Conservation (phyloP, 2,888 invertebrate species). For the Mythimna ferrago region DNA sequence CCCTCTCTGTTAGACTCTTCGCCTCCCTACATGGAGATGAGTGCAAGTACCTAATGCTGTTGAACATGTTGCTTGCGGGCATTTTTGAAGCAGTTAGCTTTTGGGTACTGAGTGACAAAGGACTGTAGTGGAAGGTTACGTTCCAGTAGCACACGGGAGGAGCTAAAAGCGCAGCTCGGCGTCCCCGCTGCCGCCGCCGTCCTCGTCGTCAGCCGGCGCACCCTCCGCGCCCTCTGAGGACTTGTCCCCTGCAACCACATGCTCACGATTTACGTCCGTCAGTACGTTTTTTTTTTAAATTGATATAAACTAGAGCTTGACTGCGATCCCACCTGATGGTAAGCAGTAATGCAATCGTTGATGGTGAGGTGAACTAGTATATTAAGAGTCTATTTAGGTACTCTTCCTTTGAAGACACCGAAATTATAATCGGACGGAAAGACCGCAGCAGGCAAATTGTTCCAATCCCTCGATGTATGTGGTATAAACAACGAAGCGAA, state of each 20-base stretch:
- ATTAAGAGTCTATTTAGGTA: too few species aligned
- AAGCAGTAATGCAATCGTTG: too few species aligned
- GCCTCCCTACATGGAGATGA: neutral
- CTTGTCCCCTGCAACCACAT: conserved; percentile 37
- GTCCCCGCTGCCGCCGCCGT: conserved; percentile 92
- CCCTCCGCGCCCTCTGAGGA: conserved; percentile 79
- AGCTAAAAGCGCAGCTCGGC: conserved; percentile 88
- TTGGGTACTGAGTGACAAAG: neutral
- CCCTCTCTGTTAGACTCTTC: neutral
- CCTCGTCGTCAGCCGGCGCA: conserved; percentile 93
- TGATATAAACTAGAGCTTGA: too few species aligned
- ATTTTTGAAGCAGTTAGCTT: neutral
- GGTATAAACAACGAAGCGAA: too few species aligned
- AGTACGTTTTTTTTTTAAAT: neutral
- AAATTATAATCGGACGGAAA: too few species aligned
- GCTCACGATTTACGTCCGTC: neutral
- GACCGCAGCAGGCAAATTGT: too few species aligned
- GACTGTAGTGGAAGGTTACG: neutral
- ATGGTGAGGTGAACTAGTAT: too few species aligned
- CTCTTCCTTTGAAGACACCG: too few species aligned
- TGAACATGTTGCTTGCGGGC: conserved; percentile 2
- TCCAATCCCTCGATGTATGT: too few species aligned
- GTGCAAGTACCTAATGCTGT: neutral
- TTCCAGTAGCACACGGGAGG: neutral
- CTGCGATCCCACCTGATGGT: too few species aligned